Percentiles rank a stretch among this genome's conserved stretches.
Evolutionary conservation across 2,888 invertebrate species (phyloP).

Genomic region (Pyrocoelia pectoralis): DNA sequence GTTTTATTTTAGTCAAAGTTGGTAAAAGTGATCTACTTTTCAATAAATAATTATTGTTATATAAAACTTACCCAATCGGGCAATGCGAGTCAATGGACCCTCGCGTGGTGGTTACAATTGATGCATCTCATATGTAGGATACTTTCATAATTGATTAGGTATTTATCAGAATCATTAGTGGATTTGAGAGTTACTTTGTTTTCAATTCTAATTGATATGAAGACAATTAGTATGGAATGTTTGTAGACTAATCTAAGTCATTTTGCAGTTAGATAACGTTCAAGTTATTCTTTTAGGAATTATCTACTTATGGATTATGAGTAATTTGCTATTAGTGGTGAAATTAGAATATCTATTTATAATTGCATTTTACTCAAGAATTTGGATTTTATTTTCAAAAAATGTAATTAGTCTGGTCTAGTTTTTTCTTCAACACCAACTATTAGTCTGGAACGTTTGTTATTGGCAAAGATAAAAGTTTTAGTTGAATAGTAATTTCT

Average conservation of each 20-base stretch:
- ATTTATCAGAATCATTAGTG: slow-evolving; percentile 1
- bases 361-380: too few species aligned
- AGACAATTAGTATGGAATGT: slow-evolving; percentile 1
- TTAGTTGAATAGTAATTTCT: too few species aligned
- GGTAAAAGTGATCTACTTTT: neutral
- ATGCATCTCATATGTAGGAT: neutral
- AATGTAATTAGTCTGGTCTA: too few species aligned
- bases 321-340: too few species aligned
- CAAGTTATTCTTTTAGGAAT: too few species aligned
- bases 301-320: neutral
- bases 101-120: neutral
- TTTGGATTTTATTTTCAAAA: too few species aligned
- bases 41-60: slow-evolving; percentile 3
- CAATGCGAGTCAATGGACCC: neutral
- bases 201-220: neutral
- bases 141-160: slow-evolving; percentile 3
- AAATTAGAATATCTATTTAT: too few species aligned
- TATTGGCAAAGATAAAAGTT: too few species aligned
- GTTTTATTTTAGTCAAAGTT: neutral
- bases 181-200: slow-evolving; percentile 6
- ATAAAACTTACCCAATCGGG: neutral
- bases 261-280: neutral
- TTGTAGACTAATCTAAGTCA: slow-evolving; percentile 4
- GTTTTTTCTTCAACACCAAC: too few species aligned
- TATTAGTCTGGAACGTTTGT: too few species aligned